A percentile compares a stretch with the other conserved stretches of the same genome.
Conservation (phyloP, 2,797 vertebrate genomes). For the Hemitrygon akajei region DNA sequence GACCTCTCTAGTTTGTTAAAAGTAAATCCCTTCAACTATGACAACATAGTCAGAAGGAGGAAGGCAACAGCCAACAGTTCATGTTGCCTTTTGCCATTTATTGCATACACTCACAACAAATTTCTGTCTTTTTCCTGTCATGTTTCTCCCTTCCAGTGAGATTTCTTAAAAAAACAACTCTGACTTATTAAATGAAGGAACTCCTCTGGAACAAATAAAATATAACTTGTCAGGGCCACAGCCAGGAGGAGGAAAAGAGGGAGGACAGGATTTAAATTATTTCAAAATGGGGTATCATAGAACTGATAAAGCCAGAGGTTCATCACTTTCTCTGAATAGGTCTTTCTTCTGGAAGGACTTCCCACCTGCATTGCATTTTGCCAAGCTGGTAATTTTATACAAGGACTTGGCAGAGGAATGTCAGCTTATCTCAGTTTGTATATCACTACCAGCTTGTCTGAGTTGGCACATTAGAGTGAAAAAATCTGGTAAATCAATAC, state of each 20-base stretch:
- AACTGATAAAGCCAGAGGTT: not conserved
- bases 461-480: not conserved
- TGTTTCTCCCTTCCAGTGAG: not conserved
- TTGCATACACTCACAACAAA: not conserved
- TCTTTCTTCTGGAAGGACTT: not conserved
- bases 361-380: not conserved
- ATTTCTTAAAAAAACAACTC: not conserved
- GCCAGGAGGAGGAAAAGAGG: not conserved
- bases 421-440: not conserved
- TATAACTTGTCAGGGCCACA: not conserved
- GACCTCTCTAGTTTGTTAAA: not conserved
- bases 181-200: not conserved
- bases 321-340: not conserved
- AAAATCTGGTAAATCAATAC: not conserved
- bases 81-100: not conserved
- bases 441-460: not conserved
- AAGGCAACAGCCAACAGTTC: not conserved
- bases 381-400: not conserved
- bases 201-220: not conserved
- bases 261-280: not conserved
- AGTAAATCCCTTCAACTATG: not conserved
- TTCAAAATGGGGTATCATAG: not conserved
- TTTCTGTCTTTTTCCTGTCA: not conserved
- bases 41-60: not conserved
- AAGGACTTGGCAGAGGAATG: not conserved